Conservation (phyloP, 2,113 vertebrate species). For the Boleophthalmus pectinirostris region DNA sequence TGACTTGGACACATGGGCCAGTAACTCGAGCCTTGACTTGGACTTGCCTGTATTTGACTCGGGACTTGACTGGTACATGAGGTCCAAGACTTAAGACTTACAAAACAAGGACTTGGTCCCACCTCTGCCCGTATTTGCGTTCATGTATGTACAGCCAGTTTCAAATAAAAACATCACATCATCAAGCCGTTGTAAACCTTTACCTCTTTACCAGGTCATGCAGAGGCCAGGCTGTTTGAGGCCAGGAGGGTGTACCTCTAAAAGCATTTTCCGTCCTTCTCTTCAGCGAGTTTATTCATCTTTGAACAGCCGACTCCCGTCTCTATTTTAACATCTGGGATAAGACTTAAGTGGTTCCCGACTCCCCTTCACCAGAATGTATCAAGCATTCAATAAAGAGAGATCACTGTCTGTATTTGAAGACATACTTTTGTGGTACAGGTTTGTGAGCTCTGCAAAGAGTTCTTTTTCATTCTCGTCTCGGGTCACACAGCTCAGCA, state of each 20-base stretch:
- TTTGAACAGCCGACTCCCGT: conserved; percentile 59
- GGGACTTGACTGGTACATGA: too few relatives aligned
- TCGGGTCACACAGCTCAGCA: background rate
- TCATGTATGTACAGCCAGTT: too few relatives aligned
- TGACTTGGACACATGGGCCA: too few relatives aligned
- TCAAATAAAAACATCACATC: too few relatives aligned
- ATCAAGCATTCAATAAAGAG: background rate
- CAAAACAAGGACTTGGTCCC: too few relatives aligned
- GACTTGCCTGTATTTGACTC: too few relatives aligned
- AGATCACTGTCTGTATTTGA: background rate
- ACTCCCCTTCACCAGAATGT: background rate
- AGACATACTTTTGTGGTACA: background rate
- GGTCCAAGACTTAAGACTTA: too few relatives aligned
- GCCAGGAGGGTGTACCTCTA: conserved; percentile 35
- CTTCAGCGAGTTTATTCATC: conserved; percentile 64
- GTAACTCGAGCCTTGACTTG: too few relatives aligned
- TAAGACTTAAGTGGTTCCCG: conserved; percentile 42
- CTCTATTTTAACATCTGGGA: conserved; percentile 56
- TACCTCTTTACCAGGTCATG: too few relatives aligned
- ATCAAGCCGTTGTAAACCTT: too few relatives aligned
- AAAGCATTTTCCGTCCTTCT: conserved; percentile 59
- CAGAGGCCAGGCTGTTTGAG: too few relatives aligned
- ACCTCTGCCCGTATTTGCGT: too few relatives aligned
- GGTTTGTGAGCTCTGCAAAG: conserved; percentile 2
- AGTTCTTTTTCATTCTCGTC: background rate